phyloP scores from a whole-genome alignment of 1,140 invertebrate genomes.

The Megalonaias nervosa region DNA sequence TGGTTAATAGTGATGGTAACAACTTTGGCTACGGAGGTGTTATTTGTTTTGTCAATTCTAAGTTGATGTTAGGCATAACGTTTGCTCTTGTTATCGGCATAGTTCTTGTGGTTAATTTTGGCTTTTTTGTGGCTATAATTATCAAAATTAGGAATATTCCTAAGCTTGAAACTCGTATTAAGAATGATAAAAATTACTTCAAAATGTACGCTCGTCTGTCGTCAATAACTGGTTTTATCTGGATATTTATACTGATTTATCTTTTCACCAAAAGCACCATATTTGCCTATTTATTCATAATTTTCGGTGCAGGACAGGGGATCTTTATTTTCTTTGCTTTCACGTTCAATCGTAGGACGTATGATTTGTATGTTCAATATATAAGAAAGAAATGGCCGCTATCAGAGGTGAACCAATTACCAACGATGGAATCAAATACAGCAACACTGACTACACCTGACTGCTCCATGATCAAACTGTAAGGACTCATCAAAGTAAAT shows the following conservation, averaged over 20 bases:
- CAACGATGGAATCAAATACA: no score
- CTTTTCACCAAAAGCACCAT: not conserved
- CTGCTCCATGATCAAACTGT: no score
- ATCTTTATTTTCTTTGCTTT: slow-evolving; percentile 21
- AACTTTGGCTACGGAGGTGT: slow-evolving; percentile 18
- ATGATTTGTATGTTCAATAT: no score
- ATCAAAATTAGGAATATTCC: not conserved
- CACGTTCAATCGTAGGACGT: slow-evolving; percentile 3
- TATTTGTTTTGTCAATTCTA: slow-evolving; percentile 4
- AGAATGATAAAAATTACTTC: slow-evolving; percentile 3
- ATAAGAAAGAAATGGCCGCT: no score
- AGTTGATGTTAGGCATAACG: slow-evolving; percentile 2
- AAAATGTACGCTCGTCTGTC: slow-evolving; percentile 15
- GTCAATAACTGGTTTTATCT: slow-evolving; percentile 14
- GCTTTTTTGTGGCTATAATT: slow-evolving; percentile 2
- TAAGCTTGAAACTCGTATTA: slow-evolving; percentile 2
- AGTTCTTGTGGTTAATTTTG: slow-evolving; percentile 7
- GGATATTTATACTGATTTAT: slow-evolving; percentile 18
- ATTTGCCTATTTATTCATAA: slow-evolving; percentile 18
- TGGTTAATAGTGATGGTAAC: not conserved
- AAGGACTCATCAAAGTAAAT: no score
- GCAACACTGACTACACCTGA: no score
- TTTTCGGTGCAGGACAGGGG: slow-evolving; percentile 9
- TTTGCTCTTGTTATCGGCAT: slow-evolving; percentile 12
- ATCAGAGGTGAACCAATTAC: no score